These are phyloP conservation scores for Torymus texanus DNA, from an alignment of 2,888 invertebrate genomes.

Conservation along the genomic window DNA sequence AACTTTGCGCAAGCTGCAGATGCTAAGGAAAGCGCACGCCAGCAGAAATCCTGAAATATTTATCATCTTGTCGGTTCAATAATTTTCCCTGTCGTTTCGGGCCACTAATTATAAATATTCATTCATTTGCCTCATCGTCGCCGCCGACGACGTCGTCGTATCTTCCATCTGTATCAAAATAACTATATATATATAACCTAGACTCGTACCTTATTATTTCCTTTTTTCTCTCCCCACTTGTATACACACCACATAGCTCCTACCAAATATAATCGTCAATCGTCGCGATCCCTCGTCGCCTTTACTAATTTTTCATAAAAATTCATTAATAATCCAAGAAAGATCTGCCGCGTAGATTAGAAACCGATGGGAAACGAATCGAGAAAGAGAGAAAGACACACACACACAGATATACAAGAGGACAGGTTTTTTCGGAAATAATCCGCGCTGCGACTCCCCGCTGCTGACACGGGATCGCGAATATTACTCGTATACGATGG, in stretches of 20 bases:
- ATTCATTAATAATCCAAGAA: slow-evolving; percentile 45
- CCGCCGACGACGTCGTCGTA: background rate
- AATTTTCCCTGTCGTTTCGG: slow-evolving; percentile 36
- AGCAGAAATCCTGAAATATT: slow-evolving; percentile 30
- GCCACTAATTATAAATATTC: slow-evolving; percentile 43
- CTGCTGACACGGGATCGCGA: slow-evolving; percentile 21
- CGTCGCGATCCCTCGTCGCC: slow-evolving; percentile 27
- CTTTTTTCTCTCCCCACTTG: background rate
- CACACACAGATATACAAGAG: slow-evolving; percentile 32
- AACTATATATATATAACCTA: background rate
- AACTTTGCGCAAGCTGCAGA: background rate
- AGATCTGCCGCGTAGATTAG: slow-evolving; percentile 36
- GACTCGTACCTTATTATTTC: background rate
- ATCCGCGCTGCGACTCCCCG: slow-evolving; percentile 17
- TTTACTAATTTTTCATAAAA: slow-evolving; percentile 51
- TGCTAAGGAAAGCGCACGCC: background rate
- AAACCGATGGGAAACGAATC: background rate
- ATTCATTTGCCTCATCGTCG: background rate
- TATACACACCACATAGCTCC: background rate
- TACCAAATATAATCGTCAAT: slow-evolving; percentile 20
- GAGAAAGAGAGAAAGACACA: slow-evolving; percentile 15
- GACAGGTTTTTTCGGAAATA: slow-evolving; percentile 21
- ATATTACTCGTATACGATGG: background rate
- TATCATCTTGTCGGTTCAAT: slow-evolving; percentile 33
- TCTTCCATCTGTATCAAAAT: background rate